These are phyloP conservation scores for Drosophila chauvacae DNA, from an alignment of 1,140 invertebrate genomes.

Conservation along the genomic window DNA sequence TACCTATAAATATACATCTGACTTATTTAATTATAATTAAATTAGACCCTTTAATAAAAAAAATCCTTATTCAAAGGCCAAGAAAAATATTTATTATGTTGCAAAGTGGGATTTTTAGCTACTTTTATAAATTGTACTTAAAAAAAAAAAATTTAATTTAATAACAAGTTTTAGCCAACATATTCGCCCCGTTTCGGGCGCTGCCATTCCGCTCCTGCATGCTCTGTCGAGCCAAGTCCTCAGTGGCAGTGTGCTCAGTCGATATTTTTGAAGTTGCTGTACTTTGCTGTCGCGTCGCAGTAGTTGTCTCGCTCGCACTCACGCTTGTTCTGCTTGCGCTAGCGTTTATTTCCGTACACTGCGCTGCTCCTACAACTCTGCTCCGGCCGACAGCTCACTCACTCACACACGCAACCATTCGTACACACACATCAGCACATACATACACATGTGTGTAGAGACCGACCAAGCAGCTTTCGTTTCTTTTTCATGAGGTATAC, in stretches of 20 bases:
- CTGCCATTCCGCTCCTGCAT: conserved; percentile 36
- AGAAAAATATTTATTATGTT: no score
- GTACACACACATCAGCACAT: conserved; percentile 21
- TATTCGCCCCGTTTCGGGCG: conserved; percentile 26
- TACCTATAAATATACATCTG: no score
- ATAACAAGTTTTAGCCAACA: neutral
- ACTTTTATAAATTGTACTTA: no score
- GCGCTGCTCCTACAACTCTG: conserved; percentile 58
- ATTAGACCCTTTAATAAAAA: no score
- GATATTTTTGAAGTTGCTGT: conserved; percentile 83
- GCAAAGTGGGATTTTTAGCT: no score
- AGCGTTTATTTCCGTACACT: conserved; percentile 76
- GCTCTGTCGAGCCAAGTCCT: conserved; percentile 38
- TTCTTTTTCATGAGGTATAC: conserved; percentile 65
- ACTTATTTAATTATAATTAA: no score
- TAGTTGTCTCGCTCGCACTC: conserved; percentile 74
- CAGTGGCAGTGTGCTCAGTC: conserved; percentile 64
- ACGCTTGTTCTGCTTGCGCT: conserved; percentile 53
- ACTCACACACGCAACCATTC: conserved; percentile 19
- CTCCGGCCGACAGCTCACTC: conserved; percentile 44
- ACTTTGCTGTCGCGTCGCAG: conserved; percentile 77
- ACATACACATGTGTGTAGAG: conserved; percentile 2
- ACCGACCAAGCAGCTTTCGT: conserved; percentile 70
- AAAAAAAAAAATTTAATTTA: neutral
- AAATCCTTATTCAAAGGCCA: no score